Conservation (phyloP, 30 jellyfish, hydroid and myxozoan genomes). For the Turritopsis rubra region DNA sequence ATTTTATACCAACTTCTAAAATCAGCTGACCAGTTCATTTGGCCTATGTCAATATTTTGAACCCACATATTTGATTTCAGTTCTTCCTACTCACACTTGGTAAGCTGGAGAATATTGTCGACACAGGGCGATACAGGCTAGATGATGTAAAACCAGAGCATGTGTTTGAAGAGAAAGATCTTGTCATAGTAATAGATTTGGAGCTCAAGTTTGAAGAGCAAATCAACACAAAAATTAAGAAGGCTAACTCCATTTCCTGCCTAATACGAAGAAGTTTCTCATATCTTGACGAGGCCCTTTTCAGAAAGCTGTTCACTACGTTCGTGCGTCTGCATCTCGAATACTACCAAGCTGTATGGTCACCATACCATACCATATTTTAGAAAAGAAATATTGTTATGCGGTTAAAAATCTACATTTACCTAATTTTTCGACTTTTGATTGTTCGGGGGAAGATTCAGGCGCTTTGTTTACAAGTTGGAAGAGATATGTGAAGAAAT, state of each 20-base stretch:
- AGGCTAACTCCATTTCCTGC: neutral
- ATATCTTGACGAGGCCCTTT: neutral
- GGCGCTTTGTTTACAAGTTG: too few relatives aligned
- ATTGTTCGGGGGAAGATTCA: too few relatives aligned
- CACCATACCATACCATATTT: slow-evolving; percentile 2
- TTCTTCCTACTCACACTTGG: neutral
- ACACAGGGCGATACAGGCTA: neutral
- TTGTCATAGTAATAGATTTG: neutral
- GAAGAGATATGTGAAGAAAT: too few relatives aligned
- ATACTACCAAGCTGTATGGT: slow-evolving; percentile 11
- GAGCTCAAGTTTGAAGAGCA: neutral
- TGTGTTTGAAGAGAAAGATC: slow-evolving; percentile 18
- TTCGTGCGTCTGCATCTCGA: neutral
- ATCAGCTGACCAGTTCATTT: too few relatives aligned
- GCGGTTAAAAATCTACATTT: too few relatives aligned
- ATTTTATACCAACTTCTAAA: too few relatives aligned
- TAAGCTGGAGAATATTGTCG: neutral
- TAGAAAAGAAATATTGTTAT: too few relatives aligned
- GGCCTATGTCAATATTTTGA: too few relatives aligned
- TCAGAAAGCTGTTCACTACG: slow-evolving; percentile 2
- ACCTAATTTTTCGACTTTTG: too few relatives aligned
- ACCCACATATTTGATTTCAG: too few relatives aligned
- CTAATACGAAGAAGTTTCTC: slow-evolving; percentile 9
- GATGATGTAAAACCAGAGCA: neutral
- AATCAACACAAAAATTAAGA: neutral